Evolutionary conservation across 2,113 vertebrate genomes (phyloP), one percentile per base, ranked within the genome.

Genomic region (Collichthys lucidus): DNA sequence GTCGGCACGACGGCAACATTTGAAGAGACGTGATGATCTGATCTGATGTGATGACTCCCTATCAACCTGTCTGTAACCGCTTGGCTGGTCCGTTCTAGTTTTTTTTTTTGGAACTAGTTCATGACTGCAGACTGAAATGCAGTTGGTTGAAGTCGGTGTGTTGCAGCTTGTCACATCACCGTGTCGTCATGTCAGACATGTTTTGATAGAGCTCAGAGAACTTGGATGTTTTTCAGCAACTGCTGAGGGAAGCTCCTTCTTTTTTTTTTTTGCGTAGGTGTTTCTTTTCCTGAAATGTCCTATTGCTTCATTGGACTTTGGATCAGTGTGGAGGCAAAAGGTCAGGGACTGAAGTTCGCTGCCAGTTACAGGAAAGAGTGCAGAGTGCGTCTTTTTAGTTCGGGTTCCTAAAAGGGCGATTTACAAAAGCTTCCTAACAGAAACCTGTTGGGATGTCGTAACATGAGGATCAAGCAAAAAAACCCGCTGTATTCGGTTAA

Each of bases 221-320:
- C 67, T 61, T 44, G 16, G 35, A 50, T 82, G 61, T 72, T 81
- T 83, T 67, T 35, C 40, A 56, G 26, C 56, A 5, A 50, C 63
- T 71, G 82, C 26, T 64, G 35, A 56, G 61, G 4, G 24, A 85
- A 77, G 57, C 55, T 78, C 6, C 35, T 40, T 40, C 9, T 40
- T 40, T 40, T 40, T 74, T 77, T 31, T 40, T 77, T 85, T 70
- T 83, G 83, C 5, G 80, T 88, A 73, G 80, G 85, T 86, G 87
- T 87, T 86, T 68, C 75, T 77, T 91, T 84, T 89, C 73, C 70
- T 81, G 66, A 82, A 81, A 76, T 82, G 90, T 91, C 85, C 88
- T 75, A 53, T 90, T 90, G 86, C 86, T 90, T 93, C 81, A 73
- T 79, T 92, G 89, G 89, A 93, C 92, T 92, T 86, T 89, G 86